phyloP scores from a whole-genome alignment of 2,888 invertebrate genomes.

The Ormyrus rosae region DNA sequence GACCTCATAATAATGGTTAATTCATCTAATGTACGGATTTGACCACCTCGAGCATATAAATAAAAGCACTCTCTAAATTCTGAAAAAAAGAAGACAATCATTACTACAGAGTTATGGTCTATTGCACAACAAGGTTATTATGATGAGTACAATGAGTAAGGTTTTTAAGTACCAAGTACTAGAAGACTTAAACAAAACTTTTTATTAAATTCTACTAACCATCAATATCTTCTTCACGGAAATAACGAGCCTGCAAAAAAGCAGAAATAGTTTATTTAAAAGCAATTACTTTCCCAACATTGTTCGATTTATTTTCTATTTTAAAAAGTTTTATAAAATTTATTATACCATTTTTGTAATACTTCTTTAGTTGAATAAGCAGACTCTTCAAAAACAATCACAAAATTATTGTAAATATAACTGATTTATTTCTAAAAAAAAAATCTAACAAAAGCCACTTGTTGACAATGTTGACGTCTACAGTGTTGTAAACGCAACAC shows the following conservation, averaged over 20 bases:
- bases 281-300: too few species aligned
- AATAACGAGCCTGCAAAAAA: conserved; percentile 89
- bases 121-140: conserved; percentile 36
- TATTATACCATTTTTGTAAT: too few species aligned
- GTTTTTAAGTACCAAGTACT: background rate
- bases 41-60: conserved; percentile 92
- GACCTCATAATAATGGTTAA: conserved; percentile 96
- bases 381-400: background rate
- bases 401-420: background rate
- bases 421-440: too few species aligned
- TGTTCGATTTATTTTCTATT: too few species aligned
- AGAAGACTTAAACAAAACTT: conserved; percentile 17
- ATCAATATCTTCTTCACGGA: conserved; percentile 96
- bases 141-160: background rate
- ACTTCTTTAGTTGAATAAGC: too few species aligned
- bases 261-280: background rate
- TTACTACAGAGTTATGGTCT: conserved; percentile 30
- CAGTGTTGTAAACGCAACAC: too few species aligned
- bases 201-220: conserved; percentile 79
- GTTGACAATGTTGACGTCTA: too few species aligned
- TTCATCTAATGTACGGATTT: conserved; percentile 92
- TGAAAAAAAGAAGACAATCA: conserved; percentile 73
- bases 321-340: too few species aligned
- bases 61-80: conserved; percentile 98
- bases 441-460: too few species aligned